Evolutionary conservation across 2,113 vertebrate genomes (phyloP).

Genomic region (Nesospiza acunhae): DNA sequence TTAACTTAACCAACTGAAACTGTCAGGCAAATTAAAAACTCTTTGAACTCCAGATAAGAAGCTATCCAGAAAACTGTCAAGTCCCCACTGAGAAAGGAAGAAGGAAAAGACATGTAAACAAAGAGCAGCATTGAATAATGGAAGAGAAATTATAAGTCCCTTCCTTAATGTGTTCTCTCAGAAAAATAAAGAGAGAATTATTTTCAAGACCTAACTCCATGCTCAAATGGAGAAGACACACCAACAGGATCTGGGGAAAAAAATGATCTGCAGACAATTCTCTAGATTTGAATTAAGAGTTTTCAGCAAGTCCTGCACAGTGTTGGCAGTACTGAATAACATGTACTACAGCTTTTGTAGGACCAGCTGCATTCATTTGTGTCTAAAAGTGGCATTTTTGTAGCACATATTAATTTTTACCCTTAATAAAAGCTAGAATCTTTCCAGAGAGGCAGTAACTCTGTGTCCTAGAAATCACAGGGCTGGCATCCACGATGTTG

Average conservation of each 20-base stretch:
- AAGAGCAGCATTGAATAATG: not conserved
- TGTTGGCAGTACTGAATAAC: not conserved
- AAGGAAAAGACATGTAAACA: not conserved
- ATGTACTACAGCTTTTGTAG: not conserved
- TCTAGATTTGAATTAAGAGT: not conserved
- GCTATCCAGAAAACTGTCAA: not conserved
- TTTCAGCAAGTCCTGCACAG: not conserved
- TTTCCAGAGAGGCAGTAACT: not conserved
- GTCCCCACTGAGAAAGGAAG: not conserved
- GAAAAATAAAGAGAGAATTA: not conserved
- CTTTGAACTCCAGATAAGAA: not conserved
- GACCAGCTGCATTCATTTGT: not conserved
- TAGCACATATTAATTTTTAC: not conserved
- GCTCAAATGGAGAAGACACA: not conserved
- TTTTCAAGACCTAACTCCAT: not conserved
- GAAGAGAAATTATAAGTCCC: not conserved
- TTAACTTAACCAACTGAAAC: not conserved
- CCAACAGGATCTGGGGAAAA: not conserved
- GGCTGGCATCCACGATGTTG: not conserved
- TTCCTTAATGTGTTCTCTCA: not conserved
- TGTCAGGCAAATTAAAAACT: not conserved
- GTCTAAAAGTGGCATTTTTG: not conserved
- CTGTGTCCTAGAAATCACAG: not conserved
- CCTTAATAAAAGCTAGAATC: not conserved
- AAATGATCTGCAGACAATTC: not conserved